Evolutionary conservation across 2,113 vertebrate species (phyloP).

Genomic region (Malurus melanocephalus): DNA sequence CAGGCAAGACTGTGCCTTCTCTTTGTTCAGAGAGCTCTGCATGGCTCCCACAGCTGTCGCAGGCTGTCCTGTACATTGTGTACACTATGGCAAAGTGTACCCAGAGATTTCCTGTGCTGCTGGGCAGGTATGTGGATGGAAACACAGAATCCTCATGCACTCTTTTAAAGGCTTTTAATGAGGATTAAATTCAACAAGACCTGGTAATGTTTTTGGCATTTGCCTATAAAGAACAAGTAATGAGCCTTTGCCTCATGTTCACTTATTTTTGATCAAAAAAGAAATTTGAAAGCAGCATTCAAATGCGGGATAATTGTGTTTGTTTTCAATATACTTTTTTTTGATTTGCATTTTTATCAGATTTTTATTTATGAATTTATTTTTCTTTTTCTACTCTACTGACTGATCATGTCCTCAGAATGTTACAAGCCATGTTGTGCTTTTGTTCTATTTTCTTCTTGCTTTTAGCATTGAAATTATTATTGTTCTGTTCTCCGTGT

Average conservation of each 20-base stretch:
- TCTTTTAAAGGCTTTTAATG: neutral
- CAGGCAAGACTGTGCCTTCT: neutral
- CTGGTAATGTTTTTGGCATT: neutral
- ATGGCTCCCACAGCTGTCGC: fast-evolving
- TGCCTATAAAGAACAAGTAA: neutral
- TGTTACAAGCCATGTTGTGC: neutral
- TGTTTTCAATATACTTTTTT: neutral
- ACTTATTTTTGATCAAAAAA: neutral
- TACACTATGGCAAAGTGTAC: neutral
- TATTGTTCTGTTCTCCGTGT: neutral
- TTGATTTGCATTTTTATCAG: neutral
- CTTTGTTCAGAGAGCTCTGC: neutral
- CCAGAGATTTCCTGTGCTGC: neutral
- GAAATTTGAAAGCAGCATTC: neutral
- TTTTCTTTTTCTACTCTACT: neutral
- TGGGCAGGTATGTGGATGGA: neutral
- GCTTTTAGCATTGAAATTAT: neutral
- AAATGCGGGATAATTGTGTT: neutral
- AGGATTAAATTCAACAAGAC: neutral
- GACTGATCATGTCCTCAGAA: neutral
- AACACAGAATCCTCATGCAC: neutral
- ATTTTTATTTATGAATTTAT: neutral
- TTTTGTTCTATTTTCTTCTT: neutral
- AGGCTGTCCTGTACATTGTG: neutral
- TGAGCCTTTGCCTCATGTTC: neutral